Evolutionary conservation across 2,888 invertebrate genomes (phyloP), one percentile per base, ranked within the genome.

Genomic region (Argyra leucocephala): DNA sequence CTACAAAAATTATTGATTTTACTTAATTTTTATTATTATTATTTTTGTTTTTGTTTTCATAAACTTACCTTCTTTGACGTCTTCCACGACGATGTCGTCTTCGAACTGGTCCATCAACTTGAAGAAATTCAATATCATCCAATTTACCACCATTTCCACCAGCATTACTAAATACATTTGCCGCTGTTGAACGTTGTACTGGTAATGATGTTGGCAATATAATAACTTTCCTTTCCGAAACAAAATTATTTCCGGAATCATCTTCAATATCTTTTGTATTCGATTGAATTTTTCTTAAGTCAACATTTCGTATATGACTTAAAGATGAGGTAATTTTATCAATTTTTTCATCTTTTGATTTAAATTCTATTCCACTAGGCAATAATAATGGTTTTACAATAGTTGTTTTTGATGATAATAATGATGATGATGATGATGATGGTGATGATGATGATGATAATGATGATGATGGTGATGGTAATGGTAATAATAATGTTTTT

Each of bases 211-310:
- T 80, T 36, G 78, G 78, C 71, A 78, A 69, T 67, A 78, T 77
- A 37, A 75, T 71, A 36, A 76, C 69, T 64, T 77, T 75, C n/a
- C 76, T 73, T 64, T 76, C 75, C n/a, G 76, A 73, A 24, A 79
- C 75, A 70, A 80, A 79, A 70, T 80, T 79, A 68, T 79, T 78
- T 64, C 78, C 78, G 48, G 77, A 77, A 72, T 79, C 78, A 66
- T 76, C 75, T 70, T 77, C 76, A 65, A 80, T 80, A 71, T 80
- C 80, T 72, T 80, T 80, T 60, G 78, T 79, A 68, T 80, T 76
- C 63, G 80, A 80, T 72, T 80, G 80, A 65, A 80, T 80, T 73
- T 80, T 80, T 12, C 78, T 75, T 23, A 73, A 72, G 69, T 80
- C 80, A 23, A 79, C 76, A 67, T 76, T 75, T 61, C 78, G 75